Evolutionary conservation across 2,797 vertebrate genomes (phyloP).

Genomic region (Sebastes steindachneri): DNA sequence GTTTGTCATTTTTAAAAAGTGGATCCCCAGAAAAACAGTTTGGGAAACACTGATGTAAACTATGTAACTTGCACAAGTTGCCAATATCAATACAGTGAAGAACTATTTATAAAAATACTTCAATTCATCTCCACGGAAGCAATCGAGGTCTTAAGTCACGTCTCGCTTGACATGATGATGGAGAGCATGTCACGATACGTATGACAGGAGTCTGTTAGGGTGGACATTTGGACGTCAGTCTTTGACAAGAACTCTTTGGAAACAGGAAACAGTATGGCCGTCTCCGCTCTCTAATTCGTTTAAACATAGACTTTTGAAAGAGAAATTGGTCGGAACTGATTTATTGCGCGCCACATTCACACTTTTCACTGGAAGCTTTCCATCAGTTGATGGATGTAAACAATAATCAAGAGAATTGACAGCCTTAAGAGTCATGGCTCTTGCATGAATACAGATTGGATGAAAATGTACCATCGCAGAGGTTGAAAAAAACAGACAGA

Average conservation of each 20-base stretch:
- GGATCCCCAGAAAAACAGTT: too few relatives aligned
- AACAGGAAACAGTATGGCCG: not conserved
- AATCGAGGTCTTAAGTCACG: not conserved
- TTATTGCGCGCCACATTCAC: not conserved
- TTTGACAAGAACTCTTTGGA: too few relatives aligned
- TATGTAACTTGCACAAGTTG: not conserved
- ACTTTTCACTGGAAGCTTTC: constrained; percentile 7
- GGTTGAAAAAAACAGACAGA: not conserved
- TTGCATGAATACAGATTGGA: not conserved
- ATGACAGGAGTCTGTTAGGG: not conserved
- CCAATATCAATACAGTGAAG: not conserved
- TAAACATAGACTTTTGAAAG: not conserved
- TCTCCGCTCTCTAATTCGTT: not conserved
- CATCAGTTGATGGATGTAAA: constrained; percentile 31
- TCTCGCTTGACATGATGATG: not conserved
- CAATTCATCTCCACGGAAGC: not conserved
- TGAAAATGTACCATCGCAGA: not conserved
- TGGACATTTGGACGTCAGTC: not conserved
- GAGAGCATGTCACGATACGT: not conserved
- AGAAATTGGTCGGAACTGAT: not conserved
- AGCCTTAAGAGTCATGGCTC: not conserved
- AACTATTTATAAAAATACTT: not conserved
- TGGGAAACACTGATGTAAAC: not conserved
- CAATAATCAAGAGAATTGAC: constrained; percentile 33
- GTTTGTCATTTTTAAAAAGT: too few relatives aligned